Conservation (phyloP, 2,797 vertebrate species). For the Tragopan temminckii region DNA sequence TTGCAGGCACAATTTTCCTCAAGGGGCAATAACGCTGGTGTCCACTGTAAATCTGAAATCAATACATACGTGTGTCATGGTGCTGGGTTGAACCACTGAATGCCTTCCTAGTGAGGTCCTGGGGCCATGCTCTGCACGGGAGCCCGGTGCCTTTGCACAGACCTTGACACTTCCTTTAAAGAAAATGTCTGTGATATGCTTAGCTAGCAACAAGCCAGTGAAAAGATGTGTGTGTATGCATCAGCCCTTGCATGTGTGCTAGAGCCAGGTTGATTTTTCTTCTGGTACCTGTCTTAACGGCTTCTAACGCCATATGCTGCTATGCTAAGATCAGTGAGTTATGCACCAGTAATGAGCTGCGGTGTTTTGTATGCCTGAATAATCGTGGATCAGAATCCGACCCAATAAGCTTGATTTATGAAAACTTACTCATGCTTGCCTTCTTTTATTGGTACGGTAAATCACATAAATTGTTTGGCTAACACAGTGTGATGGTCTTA, state of each 20-base stretch:
- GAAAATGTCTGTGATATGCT: not conserved
- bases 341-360: not conserved
- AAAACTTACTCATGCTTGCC: not conserved
- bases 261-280: not conserved
- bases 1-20: not conserved
- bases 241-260: not conserved
- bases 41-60: not conserved
- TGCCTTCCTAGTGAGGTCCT: accelerated
- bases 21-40: not conserved
- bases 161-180: not conserved
- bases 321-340: not conserved
- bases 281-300: not conserved
- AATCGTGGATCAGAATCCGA: not conserved
- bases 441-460: slow-evolving; percentile 16
- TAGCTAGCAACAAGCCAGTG: not conserved
- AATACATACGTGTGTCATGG: not conserved
- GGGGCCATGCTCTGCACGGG: not conserved
- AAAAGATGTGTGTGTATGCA: accelerated
- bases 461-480: not conserved
- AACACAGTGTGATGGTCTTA: not conserved
- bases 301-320: not conserved
- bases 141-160: not conserved
- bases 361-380: not conserved
- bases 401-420: slow-evolving; percentile 5
- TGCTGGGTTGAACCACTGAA: not conserved